Base-by-base conservation (phyloP, 2,113 vertebrate genomes). In the Gallinago media region DNA sequence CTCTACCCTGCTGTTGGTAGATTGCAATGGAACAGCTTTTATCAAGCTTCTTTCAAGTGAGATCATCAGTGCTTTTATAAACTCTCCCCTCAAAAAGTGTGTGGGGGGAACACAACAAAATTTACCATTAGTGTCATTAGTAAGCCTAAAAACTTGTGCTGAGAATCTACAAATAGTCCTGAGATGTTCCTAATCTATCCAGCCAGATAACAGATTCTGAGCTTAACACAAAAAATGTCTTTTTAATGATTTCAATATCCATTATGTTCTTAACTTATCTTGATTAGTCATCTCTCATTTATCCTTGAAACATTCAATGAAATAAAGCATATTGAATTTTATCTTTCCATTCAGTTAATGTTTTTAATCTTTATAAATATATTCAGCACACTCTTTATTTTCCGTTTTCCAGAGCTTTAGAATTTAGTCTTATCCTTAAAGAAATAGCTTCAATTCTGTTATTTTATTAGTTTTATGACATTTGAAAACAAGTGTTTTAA, bases 401-500 rank as follows among this genome's bases (percentile, higher is more conserved):
- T 90, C 27, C 22, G 29, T 52, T 89, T 73, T 90, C 54, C 1
- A 9, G 12, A 36, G 14, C 36, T 88, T 72, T 72, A 68, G 82
- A 68, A 91, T 74, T 93, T 54, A 56, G 42, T 56, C 38, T 93
- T 84, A 81, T 23, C 67, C 67, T 85, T 52, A n/a, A 93, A 95
- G 81, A 83, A 92, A 9, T 55, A 73, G 85, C 42, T 22, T 49
- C 32, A 67, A 70, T 38, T 86, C 47, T 36, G 15, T 88, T 85
- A 78, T 83, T 96, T 91, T 38, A 91, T 79, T 65, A 76, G 10
- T 59, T 93, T 78, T 27, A 59, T 84, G 62, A 94, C 38, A 96
- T 88, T 50, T 71, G 63, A 87, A 96, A 97, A 96, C 52, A 96
- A 94, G 81, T 85, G 27, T 85, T 95, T 89, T 92, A 92, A 96